Percentiles rank a stretch among this genome's conserved stretches.
Evolutionary conservation across 92 coral and sea anemone species (phyloP).

Genomic region (Epizoanthus scotinus): DNA sequence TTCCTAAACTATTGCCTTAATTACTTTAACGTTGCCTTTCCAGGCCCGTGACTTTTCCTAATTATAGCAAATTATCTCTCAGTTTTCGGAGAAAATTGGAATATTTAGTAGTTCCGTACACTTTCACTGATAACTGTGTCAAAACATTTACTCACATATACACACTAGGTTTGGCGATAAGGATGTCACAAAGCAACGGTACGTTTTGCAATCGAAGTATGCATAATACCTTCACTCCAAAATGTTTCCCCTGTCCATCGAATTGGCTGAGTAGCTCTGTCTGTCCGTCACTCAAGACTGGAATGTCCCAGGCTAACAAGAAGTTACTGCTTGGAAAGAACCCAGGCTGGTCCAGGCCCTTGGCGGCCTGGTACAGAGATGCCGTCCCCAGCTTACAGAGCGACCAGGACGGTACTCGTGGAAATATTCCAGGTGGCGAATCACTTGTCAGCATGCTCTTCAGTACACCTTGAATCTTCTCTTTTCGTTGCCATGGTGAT

Average conservation of each 20-base stretch:
- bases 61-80: too few relatives aligned
- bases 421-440: constrained; percentile 75
- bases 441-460: constrained; percentile 93
- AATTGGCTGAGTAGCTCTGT: constrained; percentile 87
- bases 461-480: constrained; percentile 67
- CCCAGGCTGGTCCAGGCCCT: constrained; percentile 95
- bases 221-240: constrained; percentile 68
- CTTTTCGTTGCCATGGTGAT: constrained; percentile 45
- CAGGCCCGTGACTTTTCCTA: too few relatives aligned
- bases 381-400: constrained; percentile 91
- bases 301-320: constrained; percentile 97
- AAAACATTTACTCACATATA: too few relatives aligned
- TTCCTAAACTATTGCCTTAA: too few relatives aligned
- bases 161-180: background rate
- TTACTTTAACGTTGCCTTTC: too few relatives aligned
- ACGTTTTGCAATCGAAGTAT: background rate
- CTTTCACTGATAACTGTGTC: too few relatives aligned
- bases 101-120: too few relatives aligned
- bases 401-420: constrained; percentile 96
- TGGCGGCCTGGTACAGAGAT: constrained; percentile 81
- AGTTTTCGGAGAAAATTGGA: too few relatives aligned
- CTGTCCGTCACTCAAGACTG: constrained; percentile 83
- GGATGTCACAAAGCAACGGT: background rate
- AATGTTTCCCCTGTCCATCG: constrained; percentile 89
- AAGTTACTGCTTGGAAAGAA: constrained; percentile 98